These are phyloP conservation scores for Netelia melanura DNA, from an alignment of 2,888 invertebrate genomes.

Conservation along the genomic window DNA sequence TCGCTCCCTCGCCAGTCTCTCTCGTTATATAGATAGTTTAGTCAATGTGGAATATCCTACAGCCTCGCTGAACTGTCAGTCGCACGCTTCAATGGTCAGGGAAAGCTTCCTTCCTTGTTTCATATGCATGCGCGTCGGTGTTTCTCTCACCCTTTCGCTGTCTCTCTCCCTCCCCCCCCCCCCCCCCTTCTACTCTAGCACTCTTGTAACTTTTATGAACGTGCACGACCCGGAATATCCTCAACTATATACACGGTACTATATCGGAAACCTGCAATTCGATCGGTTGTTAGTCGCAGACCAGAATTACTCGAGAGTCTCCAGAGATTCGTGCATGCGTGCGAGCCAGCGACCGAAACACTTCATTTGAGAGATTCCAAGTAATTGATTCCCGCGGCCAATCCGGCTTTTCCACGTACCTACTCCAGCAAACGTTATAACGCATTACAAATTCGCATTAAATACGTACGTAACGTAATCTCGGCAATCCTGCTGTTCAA, in stretches of 20 bases:
- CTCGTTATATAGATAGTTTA: too few species aligned
- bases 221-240: constrained; percentile 23
- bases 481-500: background rate
- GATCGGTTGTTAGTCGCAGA: constrained; percentile 4
- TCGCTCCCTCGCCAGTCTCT: too few species aligned
- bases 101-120: background rate
- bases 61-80: constrained; percentile 10
- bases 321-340: constrained; percentile 28
- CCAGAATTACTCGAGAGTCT: constrained; percentile 40
- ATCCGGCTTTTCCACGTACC: constrained; percentile 24
- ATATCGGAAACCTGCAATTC: constrained; percentile 38
- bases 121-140: background rate
- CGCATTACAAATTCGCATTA: constrained; percentile 43
- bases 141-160: constrained; percentile 3
- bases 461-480: constrained; percentile 9
- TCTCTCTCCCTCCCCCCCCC: constrained; percentile 4
- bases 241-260: constrained; percentile 5
- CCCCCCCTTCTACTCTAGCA: background rate
- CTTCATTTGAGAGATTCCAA: constrained; percentile 19
- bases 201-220: constrained; percentile 52
- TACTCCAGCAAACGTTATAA: constrained; percentile 31
- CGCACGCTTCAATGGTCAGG: constrained; percentile 24
- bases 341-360: constrained; percentile 14
- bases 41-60: background rate
- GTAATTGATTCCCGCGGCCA: constrained; percentile 58